Evolutionary conservation across 2,888 invertebrate species (phyloP).

Genomic region (Himalopsyche kuldschensis): DNA sequence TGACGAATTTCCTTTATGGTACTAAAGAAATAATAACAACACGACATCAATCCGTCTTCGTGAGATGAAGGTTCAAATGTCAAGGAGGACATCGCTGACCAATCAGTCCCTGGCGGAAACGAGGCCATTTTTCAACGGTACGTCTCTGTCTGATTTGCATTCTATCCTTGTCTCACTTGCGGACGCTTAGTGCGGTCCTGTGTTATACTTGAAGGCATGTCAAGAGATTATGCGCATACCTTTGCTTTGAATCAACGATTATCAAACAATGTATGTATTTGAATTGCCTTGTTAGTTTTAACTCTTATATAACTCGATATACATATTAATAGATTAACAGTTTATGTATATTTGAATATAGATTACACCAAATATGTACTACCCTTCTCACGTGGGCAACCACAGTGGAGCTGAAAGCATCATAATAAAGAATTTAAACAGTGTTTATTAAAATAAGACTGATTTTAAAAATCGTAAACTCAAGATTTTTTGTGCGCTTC

Average conservation of each 20-base stretch:
- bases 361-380: no score
- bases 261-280: background rate
- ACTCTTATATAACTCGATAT: background rate
- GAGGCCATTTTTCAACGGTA: slow-evolving; percentile 31
- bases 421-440: no score
- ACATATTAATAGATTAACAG: background rate
- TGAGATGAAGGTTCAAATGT: slow-evolving; percentile 26
- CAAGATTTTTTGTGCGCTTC: no score
- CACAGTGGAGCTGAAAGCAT: no score
- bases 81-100: slow-evolving; percentile 30
- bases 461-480: no score
- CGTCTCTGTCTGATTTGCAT: slow-evolving; percentile 28
- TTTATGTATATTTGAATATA: no score
- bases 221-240: slow-evolving; percentile 26
- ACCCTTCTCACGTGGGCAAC: no score
- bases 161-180: slow-evolving; percentile 13
- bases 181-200: background rate
- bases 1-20: background rate
- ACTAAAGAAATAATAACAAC: background rate
- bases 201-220: slow-evolving; percentile 1
- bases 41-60: slow-evolving; percentile 17
- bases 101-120: slow-evolving; percentile 21
- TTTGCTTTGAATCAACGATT: background rate
- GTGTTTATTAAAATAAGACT: no score
- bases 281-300: background rate